phyloP scores from a whole-genome alignment of 2,888 invertebrate species.

The Aphidoletes aphidimyza region DNA sequence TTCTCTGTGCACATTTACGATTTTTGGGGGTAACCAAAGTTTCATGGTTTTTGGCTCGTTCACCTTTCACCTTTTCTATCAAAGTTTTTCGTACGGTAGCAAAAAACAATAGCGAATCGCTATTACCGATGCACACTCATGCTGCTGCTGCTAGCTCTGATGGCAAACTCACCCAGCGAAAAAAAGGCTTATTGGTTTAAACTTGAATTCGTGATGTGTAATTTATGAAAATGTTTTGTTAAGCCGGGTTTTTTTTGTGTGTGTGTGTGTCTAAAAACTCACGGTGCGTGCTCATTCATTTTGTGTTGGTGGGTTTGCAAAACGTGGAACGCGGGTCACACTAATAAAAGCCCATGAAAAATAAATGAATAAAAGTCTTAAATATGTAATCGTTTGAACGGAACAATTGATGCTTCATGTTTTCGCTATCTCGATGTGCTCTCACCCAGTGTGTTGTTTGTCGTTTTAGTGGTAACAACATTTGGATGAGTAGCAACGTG shows the following conservation, averaged over 20 bases:
- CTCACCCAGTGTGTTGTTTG: no score
- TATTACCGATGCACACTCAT: no score
- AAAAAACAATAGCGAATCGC: no score
- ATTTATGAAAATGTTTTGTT: slow-evolving; percentile 44
- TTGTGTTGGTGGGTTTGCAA: no score
- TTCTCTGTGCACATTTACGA: no score
- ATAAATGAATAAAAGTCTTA: slow-evolving; percentile 22
- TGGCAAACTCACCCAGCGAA: slow-evolving; percentile 29
- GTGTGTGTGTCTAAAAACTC: no score
- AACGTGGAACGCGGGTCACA: neutral
- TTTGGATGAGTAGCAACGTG: neutral
- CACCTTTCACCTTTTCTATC: no score
- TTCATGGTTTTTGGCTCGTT: neutral
- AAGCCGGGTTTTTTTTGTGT: neutral
- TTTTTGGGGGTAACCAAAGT: neutral
- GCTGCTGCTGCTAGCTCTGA: no score
- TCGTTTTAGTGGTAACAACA: no score
- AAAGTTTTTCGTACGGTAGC: no score
- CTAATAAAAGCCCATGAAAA: slow-evolving; percentile 12
- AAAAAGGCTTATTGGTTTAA: slow-evolving; percentile 38
- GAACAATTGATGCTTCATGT: neutral
- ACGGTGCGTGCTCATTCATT: no score
- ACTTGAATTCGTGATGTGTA: slow-evolving; percentile 44
- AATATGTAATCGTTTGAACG: neutral
- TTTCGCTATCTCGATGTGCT: neutral